These are phyloP conservation scores for Xenops minutus DNA, from an alignment of 2,797 vertebrate genomes.

Conservation along the genomic window DNA sequence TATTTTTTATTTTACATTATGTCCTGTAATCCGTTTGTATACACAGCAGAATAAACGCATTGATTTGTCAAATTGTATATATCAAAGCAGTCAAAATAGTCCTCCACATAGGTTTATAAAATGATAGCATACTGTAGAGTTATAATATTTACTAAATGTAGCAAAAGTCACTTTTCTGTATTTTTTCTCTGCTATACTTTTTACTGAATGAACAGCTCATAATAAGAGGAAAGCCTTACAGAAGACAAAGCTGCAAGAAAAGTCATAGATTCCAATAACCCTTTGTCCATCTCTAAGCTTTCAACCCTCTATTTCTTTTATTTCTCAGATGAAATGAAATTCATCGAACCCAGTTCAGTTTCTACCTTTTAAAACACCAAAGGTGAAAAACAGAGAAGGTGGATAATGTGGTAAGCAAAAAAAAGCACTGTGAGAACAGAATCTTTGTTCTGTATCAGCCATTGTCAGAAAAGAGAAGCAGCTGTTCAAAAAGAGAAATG, in stretches of 20 bases:
- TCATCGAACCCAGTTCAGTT: slow-evolving; percentile 6
- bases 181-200: neutral
- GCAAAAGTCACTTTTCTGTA: neutral
- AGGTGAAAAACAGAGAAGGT: slow-evolving; percentile 22
- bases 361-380: slow-evolving; percentile 27
- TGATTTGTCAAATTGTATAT: neutral
- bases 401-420: neutral
- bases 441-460: slow-evolving; percentile 16
- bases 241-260: slow-evolving; percentile 17
- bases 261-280: slow-evolving; percentile 24
- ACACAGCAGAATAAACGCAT: neutral
- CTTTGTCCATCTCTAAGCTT: slow-evolving; percentile 22
- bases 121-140: neutral
- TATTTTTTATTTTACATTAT: neutral
- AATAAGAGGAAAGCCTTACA: slow-evolving; percentile 9
- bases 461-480: neutral
- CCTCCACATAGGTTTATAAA: neutral
- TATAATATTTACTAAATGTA: neutral
- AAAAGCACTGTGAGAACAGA: neutral
- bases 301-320: slow-evolving; percentile 11
- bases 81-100: neutral
- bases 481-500: neutral
- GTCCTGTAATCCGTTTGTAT: neutral
- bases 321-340: slow-evolving; percentile 24
- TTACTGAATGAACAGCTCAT: slow-evolving; percentile 28